Base-by-base conservation (phyloP, 1,140 invertebrate species). In the Drosophila littoralis region DNA sequence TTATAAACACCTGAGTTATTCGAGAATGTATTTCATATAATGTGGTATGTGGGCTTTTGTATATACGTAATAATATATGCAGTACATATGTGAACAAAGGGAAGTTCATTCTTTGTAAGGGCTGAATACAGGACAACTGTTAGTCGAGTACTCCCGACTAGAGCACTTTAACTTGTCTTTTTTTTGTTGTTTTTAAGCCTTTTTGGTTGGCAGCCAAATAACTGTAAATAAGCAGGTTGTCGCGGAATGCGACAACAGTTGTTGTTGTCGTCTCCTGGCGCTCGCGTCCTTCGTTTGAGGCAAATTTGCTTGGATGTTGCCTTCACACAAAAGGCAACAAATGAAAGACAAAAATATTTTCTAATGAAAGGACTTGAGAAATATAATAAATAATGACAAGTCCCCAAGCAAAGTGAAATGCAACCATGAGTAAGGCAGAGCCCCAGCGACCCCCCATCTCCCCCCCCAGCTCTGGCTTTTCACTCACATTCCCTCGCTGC, bases 371-470 rank as follows among this genome's bases (percentile, higher is more conserved):
- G 84, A 89, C 84, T 84, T 65, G 84, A 84, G 79, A 69, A 90
- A 89, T 88, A 84, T 89, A 89, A 89, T 89, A 89, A 89, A 89
- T 89, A 89, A 89, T 89, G 84, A 75, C 84, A 83, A 80, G 78
- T 78, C 66, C 57, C 63, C 48, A 28, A 81, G 55, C 73, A 59
- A 52, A 65, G 55, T 61, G 60, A 63, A 75, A 59, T 65, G 67
- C 63, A 72, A 48, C 38, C 64, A 60, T 73, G 55, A 60, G 70
- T 17, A 51, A 45, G 57, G 57, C 66, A 50, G 43, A 32, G 38
- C 40, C 63, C 15, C 38, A 55, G n/a, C 22, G n/a, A 2, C 9
- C 12, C 7, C 36, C 15, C 8, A 7, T 6, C 17, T 6, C 6
- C 6, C 17, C 13, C 1, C 10, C 13, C 15, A 12, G 7, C 54